phyloP scores from a whole-genome alignment of 1,140 invertebrate species.

The Drosophila mauritiana region DNA sequence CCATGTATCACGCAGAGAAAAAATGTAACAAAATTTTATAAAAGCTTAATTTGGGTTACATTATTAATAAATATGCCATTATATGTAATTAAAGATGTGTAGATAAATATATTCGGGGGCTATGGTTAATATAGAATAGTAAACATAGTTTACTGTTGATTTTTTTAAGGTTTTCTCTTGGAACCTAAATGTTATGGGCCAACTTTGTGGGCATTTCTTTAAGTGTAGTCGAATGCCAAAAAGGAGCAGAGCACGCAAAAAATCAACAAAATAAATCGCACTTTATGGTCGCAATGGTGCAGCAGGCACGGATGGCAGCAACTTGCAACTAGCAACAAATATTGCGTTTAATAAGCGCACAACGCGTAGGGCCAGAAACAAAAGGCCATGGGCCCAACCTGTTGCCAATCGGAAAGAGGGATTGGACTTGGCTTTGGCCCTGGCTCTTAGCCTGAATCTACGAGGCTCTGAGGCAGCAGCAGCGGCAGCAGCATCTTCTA shows the following conservation, averaged over 20 bases:
- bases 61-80: background rate
- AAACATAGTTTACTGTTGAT: no score
- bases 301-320: constrained; percentile 22
- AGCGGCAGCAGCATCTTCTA: constrained; percentile 68
- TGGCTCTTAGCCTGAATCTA: constrained; percentile 33
- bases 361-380: constrained; percentile 68
- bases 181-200: no score
- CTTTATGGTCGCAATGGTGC: constrained; percentile 61
- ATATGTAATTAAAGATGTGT: no score
- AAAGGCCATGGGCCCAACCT: constrained; percentile 60
- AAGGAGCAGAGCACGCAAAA: constrained; percentile 63
- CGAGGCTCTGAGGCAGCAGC: constrained; percentile 46
- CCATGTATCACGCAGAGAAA: background rate
- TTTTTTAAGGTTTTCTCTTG: no score
- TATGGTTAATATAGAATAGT: no score
- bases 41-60: no score
- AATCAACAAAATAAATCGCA: constrained; percentile 84
- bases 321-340: constrained; percentile 69
- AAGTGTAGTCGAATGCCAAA: constrained; percentile 17
- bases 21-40: background rate
- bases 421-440: constrained; percentile 25
- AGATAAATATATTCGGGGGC: no score
- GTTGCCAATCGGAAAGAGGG: constrained; percentile 35
- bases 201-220: background rate
- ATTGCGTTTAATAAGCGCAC: constrained; percentile 82